Evolutionary conservation across 2,113 vertebrate species (phyloP), one percentile per base, ranked within the genome.

Genomic region (Daboia siamensis): DNA sequence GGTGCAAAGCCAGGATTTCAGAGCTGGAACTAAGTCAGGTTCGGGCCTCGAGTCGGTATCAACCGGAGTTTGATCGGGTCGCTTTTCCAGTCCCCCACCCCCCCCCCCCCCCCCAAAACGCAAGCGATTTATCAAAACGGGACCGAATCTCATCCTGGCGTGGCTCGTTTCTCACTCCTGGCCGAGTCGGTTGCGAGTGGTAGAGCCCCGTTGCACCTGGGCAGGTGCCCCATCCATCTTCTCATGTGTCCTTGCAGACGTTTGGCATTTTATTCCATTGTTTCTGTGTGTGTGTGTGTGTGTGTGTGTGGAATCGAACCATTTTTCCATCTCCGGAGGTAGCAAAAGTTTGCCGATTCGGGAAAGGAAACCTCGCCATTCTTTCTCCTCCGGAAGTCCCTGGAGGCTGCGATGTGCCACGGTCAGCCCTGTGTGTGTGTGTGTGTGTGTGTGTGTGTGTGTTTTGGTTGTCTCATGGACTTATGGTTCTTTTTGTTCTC

Each of bases 91-190:
- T 3, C n/a, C 4, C 10, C 23, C 24, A n/a, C n/a, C n/a, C n/a
- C n/a, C 1, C n/a, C 4, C 10, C 23, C 24, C 9, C 61, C 3
- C n/a, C 26, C 39, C 39, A 39, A 33, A 74, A 74, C 20, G 17
- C 15, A 2, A 7, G n/a, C 20, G 15, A 20, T 80, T 80, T 39
- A 20, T 80, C 33, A 39, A 9, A 80, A 3, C 6, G 1, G 69
- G 33, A 8, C 6, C 0, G 69, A 21, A 39, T 39, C 15, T 39
- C 2, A 1, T 8, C 15, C 33, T 6, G 2, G 10, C 4, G n/a
- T n/a, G 0, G 0, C 15, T n/a, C n/a, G n/a, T 33, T 33, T n/a
- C 5, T 80, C 17, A 1, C 3, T 5, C 4, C 17, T 5, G 55
- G 55, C 17, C 1, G 4, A 56, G 55, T 56, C 55, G 55, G 15